Evolutionary conservation across 2,797 vertebrate species (phyloP).

Genomic region (Acanthiza pusilla): DNA sequence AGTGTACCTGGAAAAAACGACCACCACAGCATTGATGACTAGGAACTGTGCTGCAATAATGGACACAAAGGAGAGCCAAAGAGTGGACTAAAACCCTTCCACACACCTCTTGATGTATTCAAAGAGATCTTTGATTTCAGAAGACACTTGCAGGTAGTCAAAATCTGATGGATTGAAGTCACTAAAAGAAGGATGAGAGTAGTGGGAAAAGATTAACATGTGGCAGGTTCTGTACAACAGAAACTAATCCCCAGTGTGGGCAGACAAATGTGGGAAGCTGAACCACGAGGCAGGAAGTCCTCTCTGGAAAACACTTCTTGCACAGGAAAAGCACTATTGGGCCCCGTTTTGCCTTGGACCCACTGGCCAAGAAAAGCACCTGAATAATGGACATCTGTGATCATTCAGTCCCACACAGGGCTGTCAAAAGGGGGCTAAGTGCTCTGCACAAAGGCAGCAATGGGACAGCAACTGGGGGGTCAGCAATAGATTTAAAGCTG

Average conservation of each 20-base stretch:
- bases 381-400: background rate
- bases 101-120: conserved; percentile 90
- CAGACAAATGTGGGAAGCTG: background rate
- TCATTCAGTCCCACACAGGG: background rate
- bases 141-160: conserved; percentile 85
- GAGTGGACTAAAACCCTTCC: background rate
- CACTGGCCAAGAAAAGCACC: background rate
- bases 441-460: background rate
- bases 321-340: accelerated
- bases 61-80: background rate
- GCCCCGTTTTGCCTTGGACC: background rate
- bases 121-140: conserved; percentile 91
- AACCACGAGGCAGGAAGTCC: accelerated
- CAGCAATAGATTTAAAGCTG: background rate
- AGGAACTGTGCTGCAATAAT: accelerated
- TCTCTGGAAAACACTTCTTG: background rate
- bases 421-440: background rate
- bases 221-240: background rate
- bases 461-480: background rate
- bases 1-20: conserved; percentile 77
- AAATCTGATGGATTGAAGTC: conserved; percentile 87
- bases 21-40: accelerated
- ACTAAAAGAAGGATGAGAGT: conserved; percentile 41
- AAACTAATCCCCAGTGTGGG: background rate
- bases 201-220: accelerated